Evolutionary conservation across 2,888 invertebrate genomes (phyloP), one percentile per base, ranked within the genome.

Genomic region (Emmelina monodactyla): DNA sequence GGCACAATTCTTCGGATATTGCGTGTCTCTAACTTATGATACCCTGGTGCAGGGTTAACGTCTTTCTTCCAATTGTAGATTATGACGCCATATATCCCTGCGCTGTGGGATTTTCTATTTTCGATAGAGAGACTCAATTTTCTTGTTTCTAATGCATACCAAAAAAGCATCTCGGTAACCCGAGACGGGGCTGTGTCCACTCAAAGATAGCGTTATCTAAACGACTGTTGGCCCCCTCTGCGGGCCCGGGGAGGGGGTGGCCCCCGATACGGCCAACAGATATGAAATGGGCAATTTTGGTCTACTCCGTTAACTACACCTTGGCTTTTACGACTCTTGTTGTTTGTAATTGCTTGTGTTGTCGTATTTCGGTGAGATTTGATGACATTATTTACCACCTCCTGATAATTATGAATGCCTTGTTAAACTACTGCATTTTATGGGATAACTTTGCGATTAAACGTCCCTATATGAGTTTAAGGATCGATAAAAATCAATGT

Each of bases 191-290:
- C 58, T 45, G 46, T 56, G 71, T 70, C 72, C 71, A 67, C 61
- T 55, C 47, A 45, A 54, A 65, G 71, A 72, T 69, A 66, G 9
- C 58, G 63, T 75, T 78, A 78, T 76, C 76, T 76, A 67, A 75
- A 76, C 73, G 65, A 62, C 62, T 60, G 54, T 56, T 55, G 47
- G 45, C 44, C 44, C 44, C 35, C 32, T 30, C 40, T 37, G 40
- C 33, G 35, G 37, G 43, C 49, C 44, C 30, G 40, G 32, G 34
- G 30, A 22, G 31, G 36, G 29, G 30, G 33, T 29, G 30, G 32
- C 49, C 48, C 46, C 51, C 55, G 68, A 64, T 59, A 55, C 56
- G 44, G 52, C 48, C 47, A 39, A 42, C 42, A 53, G 73, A 72
- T 72, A 72, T 63, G 65, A 57, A 62, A 64, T 55, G 62, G 68